Conservation (phyloP, 2,797 vertebrate genomes). For the Apogon talboti region DNA sequence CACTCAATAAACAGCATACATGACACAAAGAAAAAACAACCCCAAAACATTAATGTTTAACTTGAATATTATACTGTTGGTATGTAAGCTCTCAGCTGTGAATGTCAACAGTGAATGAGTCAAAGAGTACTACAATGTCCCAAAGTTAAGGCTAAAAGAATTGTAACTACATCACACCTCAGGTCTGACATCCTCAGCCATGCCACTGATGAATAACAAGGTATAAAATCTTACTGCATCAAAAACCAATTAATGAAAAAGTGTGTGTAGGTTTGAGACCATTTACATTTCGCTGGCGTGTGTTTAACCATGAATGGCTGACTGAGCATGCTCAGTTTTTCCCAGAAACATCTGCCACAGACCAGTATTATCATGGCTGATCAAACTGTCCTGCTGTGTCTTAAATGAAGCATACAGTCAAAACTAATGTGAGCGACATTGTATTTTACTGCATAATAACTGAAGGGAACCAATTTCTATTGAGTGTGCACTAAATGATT, state of each 20-base stretch:
- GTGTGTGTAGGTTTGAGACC: background rate
- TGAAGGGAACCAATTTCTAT: no score
- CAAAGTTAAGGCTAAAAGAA: slow-evolving; percentile 31
- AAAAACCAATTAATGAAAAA: slow-evolving; percentile 5
- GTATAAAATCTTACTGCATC: background rate
- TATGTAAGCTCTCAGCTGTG: background rate
- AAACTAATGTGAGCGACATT: no score
- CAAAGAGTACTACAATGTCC: slow-evolving; percentile 9
- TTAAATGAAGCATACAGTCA: no score
- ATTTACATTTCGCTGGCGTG: slow-evolving; percentile 21
- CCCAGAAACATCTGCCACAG: background rate
- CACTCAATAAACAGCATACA: slow-evolving; percentile 31
- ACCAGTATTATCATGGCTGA: background rate
- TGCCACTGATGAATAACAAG: background rate
- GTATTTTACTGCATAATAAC: no score
- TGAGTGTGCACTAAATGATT: no score
- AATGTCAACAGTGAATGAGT: slow-evolving; percentile 17
- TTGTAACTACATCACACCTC: slow-evolving; percentile 11
- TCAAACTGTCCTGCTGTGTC: no score
- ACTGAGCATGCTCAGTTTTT: background rate
- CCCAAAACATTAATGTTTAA: slow-evolving; percentile 32
- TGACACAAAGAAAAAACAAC: slow-evolving; percentile 3
- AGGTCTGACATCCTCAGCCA: slow-evolving; percentile 7
- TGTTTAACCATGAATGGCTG: slow-evolving; percentile 19
- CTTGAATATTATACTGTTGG: slow-evolving; percentile 13